phyloP scores from a whole-genome alignment of 2,797 vertebrate genomes.

The Nannoperca obscura region DNA sequence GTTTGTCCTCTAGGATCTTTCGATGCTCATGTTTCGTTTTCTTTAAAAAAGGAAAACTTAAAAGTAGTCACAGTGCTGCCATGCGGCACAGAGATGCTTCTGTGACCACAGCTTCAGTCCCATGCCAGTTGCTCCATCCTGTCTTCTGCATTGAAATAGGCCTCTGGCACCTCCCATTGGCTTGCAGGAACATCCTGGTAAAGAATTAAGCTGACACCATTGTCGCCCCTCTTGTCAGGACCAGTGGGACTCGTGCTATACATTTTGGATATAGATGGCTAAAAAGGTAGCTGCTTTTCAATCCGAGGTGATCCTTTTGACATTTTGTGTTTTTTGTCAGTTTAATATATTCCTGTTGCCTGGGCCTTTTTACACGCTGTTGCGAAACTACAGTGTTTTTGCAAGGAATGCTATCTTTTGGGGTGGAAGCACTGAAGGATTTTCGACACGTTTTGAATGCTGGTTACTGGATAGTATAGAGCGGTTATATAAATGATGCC shows the following conservation, averaged over 20 bases:
- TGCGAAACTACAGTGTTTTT: constrained; percentile 10
- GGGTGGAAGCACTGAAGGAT: constrained; percentile 7
- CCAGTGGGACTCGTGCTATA: constrained; percentile 21
- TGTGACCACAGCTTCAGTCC: constrained; percentile 62
- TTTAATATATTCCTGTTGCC: background rate
- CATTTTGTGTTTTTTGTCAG: background rate
- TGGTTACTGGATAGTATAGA: constrained; percentile 1
- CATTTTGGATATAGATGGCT: constrained; percentile 36
- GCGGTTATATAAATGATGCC: background rate
- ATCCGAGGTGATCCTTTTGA: background rate
- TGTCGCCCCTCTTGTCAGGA: constrained; percentile 39
- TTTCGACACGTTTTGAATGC: background rate
- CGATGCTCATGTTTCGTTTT: constrained; percentile 10
- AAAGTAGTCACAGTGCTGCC: constrained; percentile 47
- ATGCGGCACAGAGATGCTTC: constrained; percentile 44
- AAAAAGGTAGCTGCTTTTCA: constrained; percentile 34
- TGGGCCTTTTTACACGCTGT: constrained; percentile 16
- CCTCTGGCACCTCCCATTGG: constrained; percentile 56
- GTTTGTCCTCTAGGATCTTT: background rate
- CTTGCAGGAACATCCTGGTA: constrained; percentile 28
- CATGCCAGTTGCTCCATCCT: constrained; percentile 51
- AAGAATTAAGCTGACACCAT: constrained; percentile 36
- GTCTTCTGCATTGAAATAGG: constrained; percentile 44
- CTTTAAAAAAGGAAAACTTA: constrained; percentile 27
- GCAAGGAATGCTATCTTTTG: constrained; percentile 4